A percentile compares a stretch with the other conserved stretches of the same genome.
Conservation (phyloP, 1,140 invertebrate genomes). For the Aphaenogaster rudis region DNA sequence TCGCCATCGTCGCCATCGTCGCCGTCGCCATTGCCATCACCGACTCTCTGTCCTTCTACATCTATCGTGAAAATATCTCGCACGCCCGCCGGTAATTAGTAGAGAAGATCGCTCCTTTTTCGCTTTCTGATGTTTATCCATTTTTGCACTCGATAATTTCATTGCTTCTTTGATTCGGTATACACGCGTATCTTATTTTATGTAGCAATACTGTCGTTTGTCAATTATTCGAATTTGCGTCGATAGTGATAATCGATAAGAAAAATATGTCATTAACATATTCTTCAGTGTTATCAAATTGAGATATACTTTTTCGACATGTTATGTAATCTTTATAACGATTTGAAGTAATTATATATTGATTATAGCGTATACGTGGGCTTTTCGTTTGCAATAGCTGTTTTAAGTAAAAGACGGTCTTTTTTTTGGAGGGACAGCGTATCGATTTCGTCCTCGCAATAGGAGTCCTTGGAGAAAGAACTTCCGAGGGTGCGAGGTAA, state of each 20-base stretch:
- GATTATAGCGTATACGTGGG: background rate
- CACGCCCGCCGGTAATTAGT: slow-evolving; percentile 5
- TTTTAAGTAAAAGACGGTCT: background rate
- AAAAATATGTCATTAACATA: background rate
- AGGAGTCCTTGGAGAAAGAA: slow-evolving; percentile 54
- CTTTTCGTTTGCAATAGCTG: background rate
- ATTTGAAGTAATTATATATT: background rate
- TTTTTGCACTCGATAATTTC: background rate
- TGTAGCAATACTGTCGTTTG: background rate
- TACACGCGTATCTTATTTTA: background rate
- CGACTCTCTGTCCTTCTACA: slow-evolving; percentile 30
- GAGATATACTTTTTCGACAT: background rate
- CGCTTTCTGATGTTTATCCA: background rate
- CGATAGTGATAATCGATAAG: background rate
- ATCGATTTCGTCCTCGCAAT: slow-evolving; percentile 55
- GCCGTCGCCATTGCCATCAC: background rate
- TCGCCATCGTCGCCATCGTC: background rate
- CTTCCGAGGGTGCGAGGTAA: slow-evolving; percentile 67
- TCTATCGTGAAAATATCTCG: slow-evolving; percentile 59
- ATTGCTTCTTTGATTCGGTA: background rate
- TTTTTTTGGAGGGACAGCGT: background rate
- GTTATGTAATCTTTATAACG: background rate
- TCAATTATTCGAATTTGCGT: background rate
- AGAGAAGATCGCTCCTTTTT: background rate
- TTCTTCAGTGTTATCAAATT: background rate